Evolutionary conservation across 1,140 invertebrate genomes (phyloP), one percentile per base, ranked within the genome.

Genomic region (Brachionus plicatilis): DNA sequence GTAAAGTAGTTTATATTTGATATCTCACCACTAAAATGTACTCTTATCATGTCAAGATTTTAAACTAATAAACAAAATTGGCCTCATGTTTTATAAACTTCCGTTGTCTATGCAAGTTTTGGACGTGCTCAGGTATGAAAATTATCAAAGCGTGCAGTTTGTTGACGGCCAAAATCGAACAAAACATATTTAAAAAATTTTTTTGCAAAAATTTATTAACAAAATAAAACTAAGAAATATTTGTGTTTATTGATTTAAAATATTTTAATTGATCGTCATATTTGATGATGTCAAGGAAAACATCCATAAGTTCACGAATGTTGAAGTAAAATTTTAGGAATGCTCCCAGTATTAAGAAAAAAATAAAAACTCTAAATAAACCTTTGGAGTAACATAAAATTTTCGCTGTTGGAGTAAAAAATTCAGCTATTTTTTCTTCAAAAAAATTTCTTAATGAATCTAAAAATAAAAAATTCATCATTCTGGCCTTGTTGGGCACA

Each of bases 281-380:
- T 41, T 72, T 33, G 6, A 76, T 29, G 5, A 76, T 76, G 24
- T 4, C 14, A 20, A 50, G 2, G 11, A 76, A 50, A 12, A 47
- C 3, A 11, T 47, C 17, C 17, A 76, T 8, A 3, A 76, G 17
- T 8, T 76, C 45, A 9, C 20, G 47, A 47, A 76, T 47, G 29
- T 50, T 76, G 27, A 76, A 47, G 20, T 27, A 76, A 24, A 76
- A 76, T 27, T 76, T 76, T 76, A 76, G 27, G 12, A 76, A 8
- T 3, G 72, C 72, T 12, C 72, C 72, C 7, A 76, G 6, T 1
- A 41, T 4, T 72, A 72, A 41, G 12, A 72, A 72, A 72, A 72
- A 27, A 24, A 45, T 11, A 24, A 47, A 76, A 47, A 76, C 3
- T 27, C 72, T 47, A 76, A 76, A 47, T 1, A 76, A 50, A 50